Evolutionary conservation across 1,140 invertebrate genomes (phyloP), one percentile per base, ranked within the genome.

Genomic region (Camponotus pennsylvanicus): DNA sequence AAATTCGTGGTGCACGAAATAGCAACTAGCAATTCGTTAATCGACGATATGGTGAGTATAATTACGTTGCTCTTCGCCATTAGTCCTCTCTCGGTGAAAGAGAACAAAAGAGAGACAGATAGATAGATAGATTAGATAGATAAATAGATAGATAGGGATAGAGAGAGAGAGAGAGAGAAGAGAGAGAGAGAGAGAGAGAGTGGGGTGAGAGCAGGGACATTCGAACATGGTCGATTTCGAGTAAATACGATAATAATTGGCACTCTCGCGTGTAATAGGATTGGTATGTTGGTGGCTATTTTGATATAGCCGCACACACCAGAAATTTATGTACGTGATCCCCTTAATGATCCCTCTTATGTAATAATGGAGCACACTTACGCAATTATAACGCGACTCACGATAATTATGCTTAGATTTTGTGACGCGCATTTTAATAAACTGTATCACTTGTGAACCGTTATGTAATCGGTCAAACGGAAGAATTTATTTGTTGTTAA

Each of bases 201-300:
- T 40, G 40, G 21, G 45, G 15, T 32, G 15, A 52, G 69, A 52
- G 21, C 9, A 37, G 42, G 32, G 13, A 42, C 69, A 52, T 75
- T 77, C n/a, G 45, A 42, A 82, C 13, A 37, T 13, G 71, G 80
- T 73, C 77, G 27, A 82, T 77, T 66, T 42, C 42, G 27, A 66
- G 64, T 77, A 77, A 88, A 77, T 88, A 82, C 57, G 67, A 88
- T 86, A 86, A 89, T 86, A 89, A 89, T 89, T 89, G 87, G 71
- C 80, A 6, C 21, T 37, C 40, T 59, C 37, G 11, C 11, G 21
- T 67, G 59, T 78, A 71, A 89, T 78, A 71, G 88, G 85, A 86
- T 86, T 45, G 63, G 45, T 6, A 21, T 45, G 45, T 57, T 59
- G 52, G 27, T 59, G 52, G 37, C 37, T 21, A 52, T n/a, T 52